phyloP scores from a whole-genome alignment of 2,113 vertebrate genomes.

The Phainopepla nitens region DNA sequence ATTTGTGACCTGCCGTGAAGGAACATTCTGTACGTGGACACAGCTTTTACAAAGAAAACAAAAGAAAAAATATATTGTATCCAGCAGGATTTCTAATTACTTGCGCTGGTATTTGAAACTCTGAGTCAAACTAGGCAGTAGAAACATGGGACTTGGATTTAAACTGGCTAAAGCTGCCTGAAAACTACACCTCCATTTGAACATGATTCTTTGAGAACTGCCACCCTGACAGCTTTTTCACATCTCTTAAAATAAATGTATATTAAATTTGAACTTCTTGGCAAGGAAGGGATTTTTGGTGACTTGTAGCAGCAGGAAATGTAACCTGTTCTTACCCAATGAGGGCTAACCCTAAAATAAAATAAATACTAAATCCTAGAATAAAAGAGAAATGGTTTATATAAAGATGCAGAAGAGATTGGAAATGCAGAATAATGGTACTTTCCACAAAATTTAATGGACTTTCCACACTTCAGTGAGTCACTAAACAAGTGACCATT shows the following conservation, averaged over 20 bases:
- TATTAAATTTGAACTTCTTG: neutral
- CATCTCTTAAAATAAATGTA: neutral
- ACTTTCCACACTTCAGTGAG: neutral
- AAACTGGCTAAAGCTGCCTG: neutral
- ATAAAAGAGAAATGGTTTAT: neutral
- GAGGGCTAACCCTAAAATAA: neutral
- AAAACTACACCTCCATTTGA: neutral
- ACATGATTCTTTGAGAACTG: neutral
- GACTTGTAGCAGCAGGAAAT: neutral
- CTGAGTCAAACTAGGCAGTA: neutral
- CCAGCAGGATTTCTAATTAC: neutral
- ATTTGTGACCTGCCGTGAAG: neutral
- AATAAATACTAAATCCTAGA: neutral
- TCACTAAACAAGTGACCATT: neutral
- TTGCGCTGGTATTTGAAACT: neutral
- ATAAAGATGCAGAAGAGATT: neutral
- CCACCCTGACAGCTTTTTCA: neutral
- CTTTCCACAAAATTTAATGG: neutral
- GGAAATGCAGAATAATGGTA: rapidly evolving
- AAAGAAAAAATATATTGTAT: neutral
- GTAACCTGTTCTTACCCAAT: neutral
- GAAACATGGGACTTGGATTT: neutral
- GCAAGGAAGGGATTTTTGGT: rapidly evolving
- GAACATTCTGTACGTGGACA: neutral
- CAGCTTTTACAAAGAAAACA: neutral